Evolutionary conservation across 2,888 invertebrate genomes (phyloP), one percentile per base, ranked within the genome.

Genomic region (Apeira syringaria): DNA sequence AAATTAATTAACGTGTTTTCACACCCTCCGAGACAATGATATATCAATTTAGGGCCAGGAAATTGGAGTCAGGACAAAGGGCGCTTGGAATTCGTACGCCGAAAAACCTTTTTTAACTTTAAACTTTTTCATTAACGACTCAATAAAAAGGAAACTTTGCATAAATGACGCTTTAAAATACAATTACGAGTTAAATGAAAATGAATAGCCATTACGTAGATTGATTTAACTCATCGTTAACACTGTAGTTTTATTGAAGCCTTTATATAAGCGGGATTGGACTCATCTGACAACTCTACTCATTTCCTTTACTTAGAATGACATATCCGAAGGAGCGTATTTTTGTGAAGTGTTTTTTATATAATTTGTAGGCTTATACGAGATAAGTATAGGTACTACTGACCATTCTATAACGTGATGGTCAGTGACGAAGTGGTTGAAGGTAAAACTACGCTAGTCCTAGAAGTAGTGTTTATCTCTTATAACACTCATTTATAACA

Each of bases 1-100:
- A 48, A 52, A 53, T 51, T 67, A 60, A 67, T 64, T 60, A 58
- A 51, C 44, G 50, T 43, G 59, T 53, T 55, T 53, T 47, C 47
- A 36, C 43, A 42, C 35, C 36, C 47, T 45, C 37, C 38, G 37
- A 44, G 51, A 51, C 53, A 52, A 52, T 56, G 53, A 51, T 50
- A 50, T 56, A 53, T 51, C 51, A 56, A 50, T 53, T 56, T 53
- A 44, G 31, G 43, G 33, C 47, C 47, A 44, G 36, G 44, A 53
- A 52, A 56, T 53, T 52, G 47, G 46, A 35, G 27, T 33, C 18
- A 13, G 31, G 44, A 50, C 50, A 53, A 56, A 56, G 47, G 46
- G 39, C 50, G 37, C 48, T 51, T 25, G 44, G 42, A 50, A 37
- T 39, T 47, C 40, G 43, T 32, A 15, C 30, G 28, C 27, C 32